Evolutionary conservation across 2,113 vertebrate genomes (phyloP), one percentile per base, ranked within the genome.

Genomic region (Buteo buteo): DNA sequence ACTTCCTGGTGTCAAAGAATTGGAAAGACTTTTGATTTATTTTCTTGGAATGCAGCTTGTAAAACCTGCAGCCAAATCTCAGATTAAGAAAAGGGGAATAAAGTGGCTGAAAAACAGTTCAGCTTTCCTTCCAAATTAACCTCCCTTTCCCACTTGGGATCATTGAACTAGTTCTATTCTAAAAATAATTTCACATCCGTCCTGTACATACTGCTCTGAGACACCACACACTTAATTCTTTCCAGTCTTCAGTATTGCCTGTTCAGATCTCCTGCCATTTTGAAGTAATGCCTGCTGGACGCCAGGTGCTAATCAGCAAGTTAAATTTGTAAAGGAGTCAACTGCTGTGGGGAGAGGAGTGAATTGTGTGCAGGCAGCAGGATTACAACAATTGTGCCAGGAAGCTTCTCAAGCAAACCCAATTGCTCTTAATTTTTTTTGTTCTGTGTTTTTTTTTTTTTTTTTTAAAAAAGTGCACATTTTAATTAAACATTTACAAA

Each of bases 401-500:
- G 89, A 90, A 94, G 85, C 86, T 93, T 92, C 93, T 96, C 95
- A 97, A 96, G 92, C 93, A 95, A 94, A 96, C 64, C 87, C 85
- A 94, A 80, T 29, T 74, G 50, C 59, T 69, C 50, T 69, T 32
- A 1, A 7, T 26, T 49, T 71, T 36, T 57, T 44, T 49, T 55
- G 36, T 38, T 70, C 34, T 86, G 32, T 44, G 21, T 71, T 74
- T 66, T 26, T 52, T 44, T 42, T 88, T 78, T 42, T 88, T 78
- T 74, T 86, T 74, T 38, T 38, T 10, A 5, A 26, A 13, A 94
- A 98, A 98, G 97, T 98, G 97, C 98, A 98, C 90, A 87, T 97
- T 97, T 97, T 91, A 92, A 96, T 96, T 85, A 93, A 92, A 97
- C 93, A 98, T 97, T 97, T 98, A 98, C 93, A 97, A 98, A 98